Evolutionary conservation across 2,888 invertebrate genomes (phyloP), one percentile per base, ranked within the genome.

Genomic region (Coenonympha arcania): DNA sequence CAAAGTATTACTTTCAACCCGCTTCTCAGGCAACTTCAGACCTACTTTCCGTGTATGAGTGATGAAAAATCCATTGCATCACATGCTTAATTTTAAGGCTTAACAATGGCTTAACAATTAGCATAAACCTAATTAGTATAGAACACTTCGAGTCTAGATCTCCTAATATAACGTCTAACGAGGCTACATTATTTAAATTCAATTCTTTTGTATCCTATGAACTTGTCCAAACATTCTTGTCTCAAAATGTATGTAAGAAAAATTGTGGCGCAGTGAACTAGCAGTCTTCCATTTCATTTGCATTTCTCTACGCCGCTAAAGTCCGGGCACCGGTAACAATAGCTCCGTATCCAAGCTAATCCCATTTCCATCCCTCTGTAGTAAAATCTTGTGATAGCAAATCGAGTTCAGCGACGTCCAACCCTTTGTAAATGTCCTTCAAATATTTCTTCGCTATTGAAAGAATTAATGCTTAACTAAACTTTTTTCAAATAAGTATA

Each of bases 231-330:
- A 19, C 3, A 30, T 46, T 37, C 20, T 50, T 41, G 20, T 11
- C 13, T 39, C 31, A 33, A 30, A n/a, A 47, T 42, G 15, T 36
- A 36, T 36, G 41, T 37, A 40, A 48, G 24, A 39, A 48, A 48
- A 43, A 44, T 40, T 46, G 48, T 48, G 28, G 36, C 24, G 22
- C 20, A 48, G 36, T 37, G 41, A 51, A 26, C 44, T 43, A 28
- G 16, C 20, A 9, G 34, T 33, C 40, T 30, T 42, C 52, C 48
- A 56, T 62, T 59, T 63, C 54, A 74, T 76, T 73, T 73, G 69
- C 71, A 76, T 77, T 75, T 34, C 72, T 65, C 64, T 57, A 56
- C n/a, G n/a, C 57, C 63, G 68, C 68, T 69, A 71, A 67, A 63
- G 60, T 57, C 64, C 61, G 55, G 60, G 60, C 63, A 63, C 62